phyloP scores from a whole-genome alignment of 2,888 invertebrate genomes.

The Rutpela maculata region DNA sequence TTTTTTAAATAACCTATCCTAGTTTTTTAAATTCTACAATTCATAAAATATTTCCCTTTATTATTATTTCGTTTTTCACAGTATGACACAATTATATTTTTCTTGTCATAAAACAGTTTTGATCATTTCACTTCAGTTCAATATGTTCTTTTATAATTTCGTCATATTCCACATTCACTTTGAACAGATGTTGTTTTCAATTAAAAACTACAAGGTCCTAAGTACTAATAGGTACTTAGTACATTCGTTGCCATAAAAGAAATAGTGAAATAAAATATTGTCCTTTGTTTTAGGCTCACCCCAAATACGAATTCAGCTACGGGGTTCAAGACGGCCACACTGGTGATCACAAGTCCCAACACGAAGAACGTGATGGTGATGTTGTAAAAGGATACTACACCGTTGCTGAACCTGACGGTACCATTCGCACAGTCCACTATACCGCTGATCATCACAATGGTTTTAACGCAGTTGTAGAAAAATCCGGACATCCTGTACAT shows the following conservation, averaged over 20 bases:
- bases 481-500: constrained; percentile 78
- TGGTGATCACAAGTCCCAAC: constrained; percentile 78
- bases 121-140: too few species aligned
- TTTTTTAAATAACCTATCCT: too few species aligned
- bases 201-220: background rate
- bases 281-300: constrained; percentile 72
- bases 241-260: too few species aligned
- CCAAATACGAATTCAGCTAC: constrained; percentile 77
- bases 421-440: constrained; percentile 65
- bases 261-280: too few species aligned
- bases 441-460: constrained; percentile 66
- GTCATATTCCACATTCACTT: too few species aligned
- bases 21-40: too few species aligned
- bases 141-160: too few species aligned
- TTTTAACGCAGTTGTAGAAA: constrained; percentile 79
- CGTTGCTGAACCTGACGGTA: constrained; percentile 66
- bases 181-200: background rate
- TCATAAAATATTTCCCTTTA: too few species aligned
- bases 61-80: too few species aligned
- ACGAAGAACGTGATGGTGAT: constrained; percentile 78
- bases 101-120: too few species aligned
- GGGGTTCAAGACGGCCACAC: constrained; percentile 77
- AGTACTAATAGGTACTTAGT: too few species aligned
- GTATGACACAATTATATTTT: too few species aligned
- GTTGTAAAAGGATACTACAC: constrained; percentile 73